These are phyloP conservation scores for Pegoplata infirma DNA, from an alignment of 2,888 invertebrate genomes.

Conservation along the genomic window DNA sequence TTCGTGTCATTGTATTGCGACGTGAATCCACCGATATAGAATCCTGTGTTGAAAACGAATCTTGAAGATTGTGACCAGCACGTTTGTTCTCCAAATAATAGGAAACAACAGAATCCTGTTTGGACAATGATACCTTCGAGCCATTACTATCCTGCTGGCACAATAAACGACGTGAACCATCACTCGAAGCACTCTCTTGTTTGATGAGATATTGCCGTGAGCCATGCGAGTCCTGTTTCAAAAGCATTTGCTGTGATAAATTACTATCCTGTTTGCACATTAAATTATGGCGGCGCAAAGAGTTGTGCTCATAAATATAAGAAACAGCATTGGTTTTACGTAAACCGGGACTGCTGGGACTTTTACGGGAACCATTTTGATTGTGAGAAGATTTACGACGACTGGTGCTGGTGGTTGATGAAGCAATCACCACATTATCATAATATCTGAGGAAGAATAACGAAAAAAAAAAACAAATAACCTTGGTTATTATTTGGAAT, in stretches of 20 bases:
- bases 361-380: slow-evolving; percentile 80
- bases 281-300: slow-evolving; percentile 75
- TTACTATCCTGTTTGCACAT: slow-evolving; percentile 78
- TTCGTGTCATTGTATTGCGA: slow-evolving; percentile 68
- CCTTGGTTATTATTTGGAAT: slow-evolving; percentile 51
- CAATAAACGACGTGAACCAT: slow-evolving; percentile 76
- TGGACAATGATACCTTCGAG: slow-evolving; percentile 76
- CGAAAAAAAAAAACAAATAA: slow-evolving; percentile 27
- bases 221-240: slow-evolving; percentile 78
- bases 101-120: slow-evolving; percentile 78
- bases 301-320: slow-evolving; percentile 80
- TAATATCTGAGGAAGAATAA: slow-evolving; percentile 82
- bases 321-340: slow-evolving; percentile 80
- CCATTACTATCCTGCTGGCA: slow-evolving; percentile 78
- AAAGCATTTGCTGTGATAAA: slow-evolving; percentile 76
- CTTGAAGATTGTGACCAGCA: slow-evolving; percentile 65
- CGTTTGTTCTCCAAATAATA: slow-evolving; percentile 77
- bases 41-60: slow-evolving; percentile 70
- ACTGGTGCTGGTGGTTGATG: slow-evolving; percentile 90
- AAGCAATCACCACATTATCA: slow-evolving; percentile 91
- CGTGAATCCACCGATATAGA: slow-evolving; percentile 75
- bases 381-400: slow-evolving; percentile 92
- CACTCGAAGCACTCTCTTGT: slow-evolving; percentile 77
- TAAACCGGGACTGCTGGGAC: slow-evolving; percentile 80
- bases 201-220: slow-evolving; percentile 77